Base-by-base conservation (phyloP, 2,113 vertebrate genomes). In the Clupea harengus region DNA sequence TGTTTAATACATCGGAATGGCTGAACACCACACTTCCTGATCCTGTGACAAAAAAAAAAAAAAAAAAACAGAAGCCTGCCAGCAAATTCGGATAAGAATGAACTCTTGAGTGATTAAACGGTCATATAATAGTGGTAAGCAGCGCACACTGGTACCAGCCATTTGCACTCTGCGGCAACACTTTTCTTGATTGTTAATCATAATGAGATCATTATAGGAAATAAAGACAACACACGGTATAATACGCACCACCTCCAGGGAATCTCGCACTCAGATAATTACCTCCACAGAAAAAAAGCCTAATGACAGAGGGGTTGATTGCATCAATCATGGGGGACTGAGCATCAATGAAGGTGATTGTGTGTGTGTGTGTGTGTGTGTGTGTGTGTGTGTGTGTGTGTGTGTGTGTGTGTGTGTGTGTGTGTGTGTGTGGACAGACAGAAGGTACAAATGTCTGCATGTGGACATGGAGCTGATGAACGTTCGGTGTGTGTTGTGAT, bases 111-210 rank as follows among this genome's bases (percentile, higher is more conserved):
- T 78, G 72, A 78, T 78, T 78, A 78, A 39, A 78, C 32, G 72
- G 72, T 39, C 20, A 28, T 44, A 15, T 39, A 78, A 78, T 78
- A 39, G 15, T 5, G 32, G 9, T 39, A 78, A 78, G 72, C 72
- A 78, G 72, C 2, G 11, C 72, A 78, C 72, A 78, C 13, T 32
- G 72, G 10, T 32, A 78, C 28, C 72, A 78, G 72, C 72, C 28
- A 39, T 78, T 78, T 6, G 0, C 13, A 44, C 72, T 78, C 72
- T 17, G 15, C 32, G 25, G 72, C 72, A 78, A 78, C 72, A 78
- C 72, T 75, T 75, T 75, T 75, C 67, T 78, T 78, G 72, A 78
- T 78, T 78, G 72, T 39, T 78, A 78, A 78, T 44, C 72, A 78
- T 78, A 78, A 78, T 39, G 72, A 78, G 72, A 78, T 78, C 72